phyloP scores from a whole-genome alignment of 2,797 vertebrate genomes.

The Gallinago solitaria region DNA sequence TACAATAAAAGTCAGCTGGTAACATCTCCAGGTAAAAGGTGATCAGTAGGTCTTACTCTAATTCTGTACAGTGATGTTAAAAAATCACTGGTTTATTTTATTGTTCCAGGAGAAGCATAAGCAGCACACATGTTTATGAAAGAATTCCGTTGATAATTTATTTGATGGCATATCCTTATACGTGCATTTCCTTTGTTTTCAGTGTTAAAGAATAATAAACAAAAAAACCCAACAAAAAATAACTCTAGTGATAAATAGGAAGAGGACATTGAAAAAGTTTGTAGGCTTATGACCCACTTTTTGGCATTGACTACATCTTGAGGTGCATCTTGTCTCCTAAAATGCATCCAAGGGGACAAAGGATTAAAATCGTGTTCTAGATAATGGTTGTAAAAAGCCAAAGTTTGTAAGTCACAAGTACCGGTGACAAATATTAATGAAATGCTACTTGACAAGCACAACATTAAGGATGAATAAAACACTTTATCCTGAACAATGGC shows the following conservation, averaged over 20 bases:
- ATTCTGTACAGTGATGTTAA: not conserved
- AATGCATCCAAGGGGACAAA: not conserved
- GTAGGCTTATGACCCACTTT: not conserved
- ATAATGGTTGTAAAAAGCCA: not conserved
- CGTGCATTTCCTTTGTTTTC: not conserved
- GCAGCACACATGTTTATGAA: not conserved
- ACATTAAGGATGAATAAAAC: not conserved
- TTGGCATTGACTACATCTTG: not conserved
- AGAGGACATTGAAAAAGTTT: not conserved
- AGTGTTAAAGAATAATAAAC: not conserved
- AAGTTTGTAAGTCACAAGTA: not conserved
- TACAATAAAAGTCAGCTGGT: not conserved
- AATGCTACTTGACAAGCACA: not conserved
- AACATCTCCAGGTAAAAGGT: not conserved
- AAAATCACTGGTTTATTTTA: not conserved
- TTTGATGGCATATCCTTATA: not conserved
- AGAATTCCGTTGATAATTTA: constrained; percentile 16
- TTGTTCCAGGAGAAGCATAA: not conserved
- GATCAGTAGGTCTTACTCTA: not conserved
- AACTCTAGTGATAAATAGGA: not conserved
- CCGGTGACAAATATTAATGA: not conserved
- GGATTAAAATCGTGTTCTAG: not conserved
- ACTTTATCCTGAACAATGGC: not conserved
- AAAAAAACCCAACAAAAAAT: not conserved
- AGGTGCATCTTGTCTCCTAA: not conserved